Evolutionary conservation across 1,140 invertebrate genomes (phyloP).

Genomic region (Philopotamus ludificatus): DNA sequence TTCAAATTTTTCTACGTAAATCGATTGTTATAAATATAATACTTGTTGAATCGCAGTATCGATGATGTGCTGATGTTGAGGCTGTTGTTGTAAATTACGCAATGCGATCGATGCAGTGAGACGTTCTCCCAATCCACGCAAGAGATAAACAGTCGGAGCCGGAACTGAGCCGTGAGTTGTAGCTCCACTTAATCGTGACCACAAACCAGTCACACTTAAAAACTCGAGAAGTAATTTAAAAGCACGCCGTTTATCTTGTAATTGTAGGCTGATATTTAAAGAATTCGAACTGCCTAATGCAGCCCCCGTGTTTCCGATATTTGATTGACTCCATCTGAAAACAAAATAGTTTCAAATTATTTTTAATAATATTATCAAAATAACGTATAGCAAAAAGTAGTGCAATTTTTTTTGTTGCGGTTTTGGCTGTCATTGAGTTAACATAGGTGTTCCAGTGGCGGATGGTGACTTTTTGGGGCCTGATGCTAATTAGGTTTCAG

Average conservation of each 20-base stretch:
- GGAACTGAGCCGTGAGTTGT: conserved; percentile 67
- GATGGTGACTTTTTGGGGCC: too few species aligned
- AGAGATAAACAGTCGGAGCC: conserved; percentile 71
- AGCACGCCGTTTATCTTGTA: conserved; percentile 83
- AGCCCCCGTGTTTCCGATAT: conserved; percentile 36
- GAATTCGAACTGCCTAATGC: conserved; percentile 66
- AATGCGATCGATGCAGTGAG: conserved; percentile 72
- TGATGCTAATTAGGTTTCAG: too few species aligned
- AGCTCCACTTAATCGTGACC: conserved; percentile 71
- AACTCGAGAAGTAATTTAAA: conserved; percentile 73
- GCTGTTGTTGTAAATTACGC: conserved; percentile 59
- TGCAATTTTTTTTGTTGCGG: too few species aligned
- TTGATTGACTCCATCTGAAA: conserved; percentile 43
- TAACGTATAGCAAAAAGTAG: background rate
- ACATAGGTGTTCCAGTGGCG: too few species aligned
- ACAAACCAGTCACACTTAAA: conserved; percentile 72
- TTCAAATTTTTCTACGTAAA: conserved; percentile 22
- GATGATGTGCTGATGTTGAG: conserved; percentile 44
- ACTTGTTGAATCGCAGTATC: conserved; percentile 56
- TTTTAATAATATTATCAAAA: background rate
- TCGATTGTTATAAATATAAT: background rate
- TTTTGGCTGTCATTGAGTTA: too few species aligned
- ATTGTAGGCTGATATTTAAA: conserved; percentile 78
- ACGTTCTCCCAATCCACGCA: conserved; percentile 72
- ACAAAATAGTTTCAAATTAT: conserved; percentile 10